Evolutionary conservation across 1,140 invertebrate genomes (phyloP), one percentile per base, ranked within the genome.

Genomic region (Elymnias hypermnestra): DNA sequence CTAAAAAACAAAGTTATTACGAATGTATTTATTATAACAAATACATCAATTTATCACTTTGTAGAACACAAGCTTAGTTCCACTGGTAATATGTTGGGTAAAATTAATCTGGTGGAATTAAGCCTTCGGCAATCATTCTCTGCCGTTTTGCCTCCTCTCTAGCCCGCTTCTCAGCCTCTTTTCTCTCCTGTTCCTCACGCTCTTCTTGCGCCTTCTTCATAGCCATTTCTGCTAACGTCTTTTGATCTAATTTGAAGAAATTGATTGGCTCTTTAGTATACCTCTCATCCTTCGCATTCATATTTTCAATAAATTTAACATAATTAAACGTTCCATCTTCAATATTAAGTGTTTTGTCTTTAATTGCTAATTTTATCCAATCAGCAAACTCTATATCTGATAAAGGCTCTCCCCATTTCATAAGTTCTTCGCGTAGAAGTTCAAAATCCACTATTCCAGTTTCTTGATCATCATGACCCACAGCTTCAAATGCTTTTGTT

Each of bases 241-340:
- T 83, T 49, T 85, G 82, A 31, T 85, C 82, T 15, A 85, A 52
- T 49, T 85, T 85, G 19, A 77, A 85, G 60, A 61, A 85, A 52
- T 85, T 85, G 9, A 85, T 75, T 0, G 82, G 82, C 25, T 85
- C 82, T 12, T 67, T 60, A 2, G 64, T 54, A 37, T 68, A 81
- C 28, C 58, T 82, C 18, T 31, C 41, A 38, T 85, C 82, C 37
- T 72, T 78, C 9, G 52, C 64, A 26, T 85, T 85, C 77, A 85
- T 83, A 31, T 74, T 79, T 25, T 85, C 78, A 15, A 85, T 68
- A 53, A 85, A 85, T 54, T 81, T 85, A 0, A 52, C 56, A 25
- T 83, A 83, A 12, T 52, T 49, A 15, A 85, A 66, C 1, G 10
- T 49, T 1, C 74, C 72, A 8, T 72, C 68, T 57, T 72, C 68